Conservation (phyloP, 2,113 vertebrate species). For the Octodon degus region DNA sequence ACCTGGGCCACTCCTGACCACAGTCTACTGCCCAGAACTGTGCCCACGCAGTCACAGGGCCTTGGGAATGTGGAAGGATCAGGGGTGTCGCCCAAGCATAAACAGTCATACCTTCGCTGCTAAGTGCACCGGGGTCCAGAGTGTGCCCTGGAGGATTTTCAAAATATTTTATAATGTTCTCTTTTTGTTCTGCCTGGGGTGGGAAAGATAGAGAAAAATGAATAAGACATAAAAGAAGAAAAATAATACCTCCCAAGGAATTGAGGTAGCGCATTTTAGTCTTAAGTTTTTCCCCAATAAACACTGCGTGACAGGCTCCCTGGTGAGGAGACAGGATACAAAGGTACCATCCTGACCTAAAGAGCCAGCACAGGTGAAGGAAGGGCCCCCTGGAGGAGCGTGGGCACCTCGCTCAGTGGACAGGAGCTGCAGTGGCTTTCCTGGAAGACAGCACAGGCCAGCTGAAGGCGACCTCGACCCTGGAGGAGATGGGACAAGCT, state of each 20-base stretch:
- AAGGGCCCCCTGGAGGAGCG: accelerated
- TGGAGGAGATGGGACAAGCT: neutral
- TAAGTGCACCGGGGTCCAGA: neutral
- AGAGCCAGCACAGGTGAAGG: accelerated
- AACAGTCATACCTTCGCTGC: too few relatives aligned
- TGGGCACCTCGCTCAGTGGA: accelerated
- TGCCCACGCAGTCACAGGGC: neutral
- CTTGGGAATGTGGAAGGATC: neutral
- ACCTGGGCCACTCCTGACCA: too few relatives aligned
- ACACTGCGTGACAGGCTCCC: neutral
- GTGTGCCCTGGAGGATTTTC: neutral
- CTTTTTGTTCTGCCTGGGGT: neutral
- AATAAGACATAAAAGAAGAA: neutral
- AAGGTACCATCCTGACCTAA: neutral
- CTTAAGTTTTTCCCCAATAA: accelerated
- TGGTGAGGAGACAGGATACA: neutral
- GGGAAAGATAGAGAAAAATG: neutral
- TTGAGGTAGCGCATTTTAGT: neutral
- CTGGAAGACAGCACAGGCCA: neutral
- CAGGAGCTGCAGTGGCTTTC: neutral
- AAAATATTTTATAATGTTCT: neutral
- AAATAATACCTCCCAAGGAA: neutral
- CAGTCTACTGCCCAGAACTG: neutral
- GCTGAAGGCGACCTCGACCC: neutral
- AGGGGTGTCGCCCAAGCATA: accelerated